These are phyloP conservation scores for Scelioninae gen. 2 DNA, from an alignment of 2,888 invertebrate species.

Conservation along the genomic window DNA sequence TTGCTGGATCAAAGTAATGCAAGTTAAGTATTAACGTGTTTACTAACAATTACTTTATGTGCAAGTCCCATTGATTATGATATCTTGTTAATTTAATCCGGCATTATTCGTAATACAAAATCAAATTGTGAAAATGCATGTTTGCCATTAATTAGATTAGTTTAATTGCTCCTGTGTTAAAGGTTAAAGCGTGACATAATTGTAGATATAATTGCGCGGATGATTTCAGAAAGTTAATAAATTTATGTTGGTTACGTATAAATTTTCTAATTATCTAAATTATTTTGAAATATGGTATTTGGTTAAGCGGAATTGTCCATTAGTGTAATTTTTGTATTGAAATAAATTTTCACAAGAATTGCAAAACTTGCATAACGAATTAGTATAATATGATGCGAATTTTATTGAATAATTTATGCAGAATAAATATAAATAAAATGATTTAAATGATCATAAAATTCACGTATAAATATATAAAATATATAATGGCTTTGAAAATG, in stretches of 20 bases:
- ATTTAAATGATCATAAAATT: too few species aligned
- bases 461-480: too few species aligned
- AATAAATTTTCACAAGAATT: neutral
- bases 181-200: constrained; percentile 44
- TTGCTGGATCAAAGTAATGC: too few species aligned
- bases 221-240: constrained; percentile 22
- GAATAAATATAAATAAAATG: too few species aligned
- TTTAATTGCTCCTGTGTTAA: constrained; percentile 34
- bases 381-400: neutral
- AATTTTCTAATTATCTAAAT: constrained; percentile 22
- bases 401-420: too few species aligned
- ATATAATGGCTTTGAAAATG: too few species aligned
- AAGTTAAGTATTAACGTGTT: too few species aligned
- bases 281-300: constrained; percentile 28
- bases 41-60: too few species aligned
- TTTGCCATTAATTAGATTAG: constrained; percentile 42
- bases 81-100: constrained; percentile 29
- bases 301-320: neutral
- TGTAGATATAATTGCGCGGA: constrained; percentile 6
- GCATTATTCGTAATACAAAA: constrained; percentile 33
- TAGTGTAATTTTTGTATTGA: constrained; percentile 1
- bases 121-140: constrained; percentile 38
- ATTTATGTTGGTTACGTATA: constrained; percentile 23
- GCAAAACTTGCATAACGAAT: neutral
- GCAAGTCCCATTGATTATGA: constrained; percentile 25